A percentile compares a stretch with the other conserved stretches of the same genome.
phyloP scores from a whole-genome alignment of 1,140 invertebrate species.

The Cataglyphis hispanica region DNA sequence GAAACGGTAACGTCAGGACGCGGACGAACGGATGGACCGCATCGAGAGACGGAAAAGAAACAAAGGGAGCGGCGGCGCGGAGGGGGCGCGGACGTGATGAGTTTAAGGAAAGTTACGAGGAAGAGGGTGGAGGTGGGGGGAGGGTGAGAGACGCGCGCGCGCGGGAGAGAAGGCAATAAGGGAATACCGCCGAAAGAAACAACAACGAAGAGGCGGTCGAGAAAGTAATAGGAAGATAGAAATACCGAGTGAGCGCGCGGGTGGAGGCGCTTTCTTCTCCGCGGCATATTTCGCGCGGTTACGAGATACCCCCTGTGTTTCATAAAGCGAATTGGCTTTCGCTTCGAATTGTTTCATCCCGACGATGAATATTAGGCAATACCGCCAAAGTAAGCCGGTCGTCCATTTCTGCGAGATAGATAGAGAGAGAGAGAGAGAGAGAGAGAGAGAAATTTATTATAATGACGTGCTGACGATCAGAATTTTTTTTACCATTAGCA shows the following conservation, averaged over 20 bases:
- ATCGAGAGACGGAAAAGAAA: constrained; percentile 51
- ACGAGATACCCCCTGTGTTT: constrained; percentile 41
- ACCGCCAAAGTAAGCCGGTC: not conserved
- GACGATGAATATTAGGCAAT: constrained; percentile 38
- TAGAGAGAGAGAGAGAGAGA: too few relatives aligned
- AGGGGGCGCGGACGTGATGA: constrained; percentile 60
- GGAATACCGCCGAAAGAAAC: constrained; percentile 63
- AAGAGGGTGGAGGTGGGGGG: constrained; percentile 19
- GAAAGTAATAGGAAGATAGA: constrained; percentile 60
- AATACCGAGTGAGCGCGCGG: constrained; percentile 38
- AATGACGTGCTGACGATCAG: not conserved
- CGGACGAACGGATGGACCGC: constrained; percentile 46
- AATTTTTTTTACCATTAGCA: not conserved
- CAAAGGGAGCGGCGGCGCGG: constrained; percentile 35
- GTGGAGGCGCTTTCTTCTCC: too few relatives aligned
- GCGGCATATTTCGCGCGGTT: constrained; percentile 54
- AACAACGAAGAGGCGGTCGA: constrained; percentile 49
- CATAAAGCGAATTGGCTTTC: constrained; percentile 55
- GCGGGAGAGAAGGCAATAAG: constrained; percentile 51
- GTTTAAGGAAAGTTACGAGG: constrained; percentile 62
- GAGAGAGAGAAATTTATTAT: constrained; percentile 1
- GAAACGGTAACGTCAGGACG: constrained; percentile 39
- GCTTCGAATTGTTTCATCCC: constrained; percentile 37
- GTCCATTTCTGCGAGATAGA: not conserved
- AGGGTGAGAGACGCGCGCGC: too few relatives aligned